Evolutionary conservation across 2,113 vertebrate genomes (phyloP).

Genomic region (Suncus etruscus): DNA sequence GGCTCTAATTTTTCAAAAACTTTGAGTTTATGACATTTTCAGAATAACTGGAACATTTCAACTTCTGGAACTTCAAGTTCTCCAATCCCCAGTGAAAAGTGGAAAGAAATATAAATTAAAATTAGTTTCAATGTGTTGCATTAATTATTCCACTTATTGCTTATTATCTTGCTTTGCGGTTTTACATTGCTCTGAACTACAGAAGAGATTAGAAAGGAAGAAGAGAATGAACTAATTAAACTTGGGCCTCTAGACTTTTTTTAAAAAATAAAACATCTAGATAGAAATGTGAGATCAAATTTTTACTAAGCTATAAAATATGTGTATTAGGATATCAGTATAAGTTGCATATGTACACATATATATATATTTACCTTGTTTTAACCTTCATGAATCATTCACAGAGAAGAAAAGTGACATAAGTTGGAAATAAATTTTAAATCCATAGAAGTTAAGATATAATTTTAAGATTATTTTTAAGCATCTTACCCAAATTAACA

Average conservation of each 20-base stretch:
- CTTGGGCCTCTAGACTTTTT: slow-evolving; percentile 63
- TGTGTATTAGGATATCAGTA: slow-evolving; percentile 31
- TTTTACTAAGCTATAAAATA: slow-evolving; percentile 61
- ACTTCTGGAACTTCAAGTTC: slow-evolving; percentile 77
- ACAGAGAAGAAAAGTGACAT: slow-evolving; percentile 57
- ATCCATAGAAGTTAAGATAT: slow-evolving; percentile 50
- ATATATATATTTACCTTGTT: slow-evolving; percentile 55
- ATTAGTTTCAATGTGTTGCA: slow-evolving; percentile 84
- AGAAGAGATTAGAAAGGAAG: slow-evolving; percentile 82
- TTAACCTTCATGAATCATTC: slow-evolving; percentile 68
- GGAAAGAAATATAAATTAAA: slow-evolving; percentile 86
- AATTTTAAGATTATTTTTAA: slow-evolving; percentile 60
- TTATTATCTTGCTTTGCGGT: slow-evolving; percentile 86
- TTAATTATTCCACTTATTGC: slow-evolving; percentile 87
- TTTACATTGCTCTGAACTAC: slow-evolving; percentile 83
- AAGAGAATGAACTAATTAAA: slow-evolving; percentile 85
- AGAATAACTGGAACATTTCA: slow-evolving; percentile 77
- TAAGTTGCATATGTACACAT: neutral
- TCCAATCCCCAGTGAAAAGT: slow-evolving; percentile 76
- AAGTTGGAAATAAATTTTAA: slow-evolving; percentile 67
- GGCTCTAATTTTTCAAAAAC: slow-evolving; percentile 68
- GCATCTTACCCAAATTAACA: neutral
- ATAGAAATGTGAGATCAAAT: slow-evolving; percentile 72
- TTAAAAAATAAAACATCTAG: slow-evolving; percentile 73
- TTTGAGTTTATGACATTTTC: slow-evolving; percentile 63